phyloP scores from a whole-genome alignment of 1,140 invertebrate genomes.

The Condylostylus longicornis region DNA sequence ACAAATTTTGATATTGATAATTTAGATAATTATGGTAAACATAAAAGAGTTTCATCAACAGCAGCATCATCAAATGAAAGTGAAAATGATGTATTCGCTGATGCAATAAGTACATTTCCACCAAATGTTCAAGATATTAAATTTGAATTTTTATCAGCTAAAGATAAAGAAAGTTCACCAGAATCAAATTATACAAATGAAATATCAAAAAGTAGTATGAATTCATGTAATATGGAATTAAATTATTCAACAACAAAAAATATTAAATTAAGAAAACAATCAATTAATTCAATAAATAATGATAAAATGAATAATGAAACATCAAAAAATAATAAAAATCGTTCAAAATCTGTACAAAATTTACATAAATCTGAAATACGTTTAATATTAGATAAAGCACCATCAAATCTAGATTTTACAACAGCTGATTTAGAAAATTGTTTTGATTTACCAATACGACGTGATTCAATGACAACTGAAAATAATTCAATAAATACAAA shows the following conservation, averaged over 20 bases:
- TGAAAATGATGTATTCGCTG: constrained; percentile 24
- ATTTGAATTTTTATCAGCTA: neutral
- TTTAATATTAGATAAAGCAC: constrained; percentile 24
- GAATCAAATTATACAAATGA: neutral
- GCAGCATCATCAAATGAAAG: too few species aligned
- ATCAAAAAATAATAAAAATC: constrained; percentile 6
- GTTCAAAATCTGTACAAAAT: constrained; percentile 27
- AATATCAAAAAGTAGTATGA: neutral
- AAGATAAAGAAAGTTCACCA: neutral
- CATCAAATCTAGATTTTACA: constrained; percentile 15
- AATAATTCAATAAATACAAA: too few species aligned
- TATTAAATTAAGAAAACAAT: neutral
- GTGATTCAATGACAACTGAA: too few species aligned
- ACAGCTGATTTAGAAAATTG: constrained; percentile 12
- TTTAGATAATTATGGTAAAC: constrained; percentile 12
- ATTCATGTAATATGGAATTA: constrained; percentile 2
- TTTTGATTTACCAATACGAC: constrained; percentile 18
- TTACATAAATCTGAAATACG: constrained; percentile 25
- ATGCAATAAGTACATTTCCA: constrained; percentile 19
- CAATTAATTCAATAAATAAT: too few species aligned
- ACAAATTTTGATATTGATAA: constrained; percentile 27
- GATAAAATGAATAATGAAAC: too few species aligned
- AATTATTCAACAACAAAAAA: constrained; percentile 1
- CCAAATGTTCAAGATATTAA: constrained; percentile 2
- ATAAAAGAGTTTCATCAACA: neutral